These are phyloP conservation scores for Heliconius melpomene DNA, from an alignment of 1,140 invertebrate genomes.

Conservation along the genomic window DNA sequence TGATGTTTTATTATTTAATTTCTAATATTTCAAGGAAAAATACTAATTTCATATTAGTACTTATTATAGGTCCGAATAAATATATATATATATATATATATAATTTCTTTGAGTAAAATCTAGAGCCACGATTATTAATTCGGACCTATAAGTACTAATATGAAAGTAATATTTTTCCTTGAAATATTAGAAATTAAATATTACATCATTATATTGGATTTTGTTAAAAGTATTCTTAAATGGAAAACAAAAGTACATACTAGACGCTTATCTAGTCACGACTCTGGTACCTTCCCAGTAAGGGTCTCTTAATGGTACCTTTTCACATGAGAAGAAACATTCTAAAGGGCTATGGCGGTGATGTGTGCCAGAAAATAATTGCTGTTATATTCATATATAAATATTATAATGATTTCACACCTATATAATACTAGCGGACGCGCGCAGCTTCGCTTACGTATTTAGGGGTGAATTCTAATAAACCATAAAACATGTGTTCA, in stretches of 20 bases:
- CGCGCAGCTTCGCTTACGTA: too few relatives aligned
- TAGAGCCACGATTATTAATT: too few relatives aligned
- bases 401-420: slow-evolving; percentile 2
- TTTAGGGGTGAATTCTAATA: too few relatives aligned
- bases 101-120: too few relatives aligned
- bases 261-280: slow-evolving; percentile 47
- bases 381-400: background rate
- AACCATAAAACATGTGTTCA: too few relatives aligned
- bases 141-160: too few relatives aligned
- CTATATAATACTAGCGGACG: background rate
- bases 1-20: background rate
- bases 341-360: slow-evolving; percentile 6
- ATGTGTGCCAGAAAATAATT: slow-evolving; percentile 1
- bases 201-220: background rate
- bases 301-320: slow-evolving; percentile 43
- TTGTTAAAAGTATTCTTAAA: slow-evolving; percentile 35
- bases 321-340: slow-evolving; percentile 43
- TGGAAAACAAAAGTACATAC: slow-evolving; percentile 38
- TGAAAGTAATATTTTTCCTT: too few relatives aligned
- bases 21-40: background rate
- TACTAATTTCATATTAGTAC: too few relatives aligned
- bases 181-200: background rate
- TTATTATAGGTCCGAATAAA: too few relatives aligned
- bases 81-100: too few relatives aligned
- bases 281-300: slow-evolving; percentile 42